phyloP scores from a whole-genome alignment of 2,797 vertebrate genomes.

The Rhynchonycteris naso region DNA sequence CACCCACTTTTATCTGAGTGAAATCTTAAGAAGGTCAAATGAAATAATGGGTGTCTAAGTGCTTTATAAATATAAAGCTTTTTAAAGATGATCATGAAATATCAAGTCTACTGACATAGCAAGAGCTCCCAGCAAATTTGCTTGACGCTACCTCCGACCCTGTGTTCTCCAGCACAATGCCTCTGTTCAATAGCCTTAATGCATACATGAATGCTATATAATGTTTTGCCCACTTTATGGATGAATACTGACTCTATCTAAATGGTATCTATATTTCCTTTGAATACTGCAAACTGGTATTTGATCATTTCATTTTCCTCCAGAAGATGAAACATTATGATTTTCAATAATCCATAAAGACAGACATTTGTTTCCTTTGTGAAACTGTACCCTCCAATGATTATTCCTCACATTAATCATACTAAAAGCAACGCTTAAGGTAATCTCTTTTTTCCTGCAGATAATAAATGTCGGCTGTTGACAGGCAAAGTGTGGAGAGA shows the following conservation, averaged over 20 bases:
- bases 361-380: conserved; percentile 81
- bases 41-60: conserved; percentile 7
- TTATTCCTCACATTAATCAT: conserved; percentile 80
- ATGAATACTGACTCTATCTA: conserved; percentile 75
- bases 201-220: conserved; percentile 41
- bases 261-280: conserved; percentile 78
- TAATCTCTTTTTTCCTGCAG: conserved; percentile 77
- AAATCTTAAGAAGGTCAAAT: background rate
- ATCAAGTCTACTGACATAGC: background rate
- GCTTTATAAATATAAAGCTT: conserved; percentile 16
- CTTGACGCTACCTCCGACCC: background rate
- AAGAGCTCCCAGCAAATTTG: background rate
- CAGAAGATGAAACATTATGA: conserved; percentile 80
- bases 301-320: conserved; percentile 80
- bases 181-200: conserved; percentile 36
- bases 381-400: conserved; percentile 66
- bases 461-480: conserved; percentile 81
- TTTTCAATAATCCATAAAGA: conserved; percentile 80
- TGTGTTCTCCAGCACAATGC: background rate
- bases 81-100: background rate
- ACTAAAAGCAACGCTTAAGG: conserved; percentile 72
- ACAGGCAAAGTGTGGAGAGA: conserved; percentile 74
- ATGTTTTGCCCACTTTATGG: conserved; percentile 56
- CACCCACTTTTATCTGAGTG: background rate
- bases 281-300: conserved; percentile 71